These are phyloP conservation scores for Furcifer pardalis DNA, from an alignment of 2,797 vertebrate genomes.

Conservation along the genomic window DNA sequence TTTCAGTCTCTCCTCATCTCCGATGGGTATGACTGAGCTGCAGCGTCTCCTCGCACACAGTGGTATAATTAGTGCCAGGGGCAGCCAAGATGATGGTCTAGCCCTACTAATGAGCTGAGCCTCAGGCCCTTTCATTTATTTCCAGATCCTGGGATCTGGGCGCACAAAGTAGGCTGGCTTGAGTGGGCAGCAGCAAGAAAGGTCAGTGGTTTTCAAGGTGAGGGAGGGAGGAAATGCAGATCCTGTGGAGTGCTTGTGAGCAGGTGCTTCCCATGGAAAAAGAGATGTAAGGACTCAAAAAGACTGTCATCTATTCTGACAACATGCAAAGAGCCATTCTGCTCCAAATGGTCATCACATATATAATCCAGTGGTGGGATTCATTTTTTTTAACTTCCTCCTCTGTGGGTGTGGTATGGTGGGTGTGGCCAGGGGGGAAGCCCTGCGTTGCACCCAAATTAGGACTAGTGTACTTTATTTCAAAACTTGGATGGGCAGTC, in stretches of 20 bases:
- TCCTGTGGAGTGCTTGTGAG: neutral
- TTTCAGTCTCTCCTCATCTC: slow-evolving; percentile 18
- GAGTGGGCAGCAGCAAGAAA: neutral
- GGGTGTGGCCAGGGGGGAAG: too few relatives aligned
- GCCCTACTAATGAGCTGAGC: slow-evolving; percentile 28
- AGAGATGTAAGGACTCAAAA: neutral
- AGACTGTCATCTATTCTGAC: neutral
- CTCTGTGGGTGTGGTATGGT: too few relatives aligned
- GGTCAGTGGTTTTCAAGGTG: neutral
- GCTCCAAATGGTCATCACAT: neutral
- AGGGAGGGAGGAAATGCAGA: neutral
- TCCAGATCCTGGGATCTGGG: slow-evolving; percentile 9
- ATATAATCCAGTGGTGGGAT: too few relatives aligned
- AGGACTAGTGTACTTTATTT: too few relatives aligned
- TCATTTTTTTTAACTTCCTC: too few relatives aligned
- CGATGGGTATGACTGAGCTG: slow-evolving; percentile 15
- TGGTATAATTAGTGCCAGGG: slow-evolving; percentile 38
- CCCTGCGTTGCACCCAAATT: too few relatives aligned
- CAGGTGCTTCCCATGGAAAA: neutral
- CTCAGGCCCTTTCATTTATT: slow-evolving; percentile 31
- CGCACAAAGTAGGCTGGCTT: neutral
- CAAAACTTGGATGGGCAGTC: too few relatives aligned
- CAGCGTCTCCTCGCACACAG: slow-evolving; percentile 9
- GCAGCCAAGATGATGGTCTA: neutral
- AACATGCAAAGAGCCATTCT: neutral